Evolutionary conservation across 1,140 invertebrate genomes (phyloP).

Genomic region (Atta colombica): DNA sequence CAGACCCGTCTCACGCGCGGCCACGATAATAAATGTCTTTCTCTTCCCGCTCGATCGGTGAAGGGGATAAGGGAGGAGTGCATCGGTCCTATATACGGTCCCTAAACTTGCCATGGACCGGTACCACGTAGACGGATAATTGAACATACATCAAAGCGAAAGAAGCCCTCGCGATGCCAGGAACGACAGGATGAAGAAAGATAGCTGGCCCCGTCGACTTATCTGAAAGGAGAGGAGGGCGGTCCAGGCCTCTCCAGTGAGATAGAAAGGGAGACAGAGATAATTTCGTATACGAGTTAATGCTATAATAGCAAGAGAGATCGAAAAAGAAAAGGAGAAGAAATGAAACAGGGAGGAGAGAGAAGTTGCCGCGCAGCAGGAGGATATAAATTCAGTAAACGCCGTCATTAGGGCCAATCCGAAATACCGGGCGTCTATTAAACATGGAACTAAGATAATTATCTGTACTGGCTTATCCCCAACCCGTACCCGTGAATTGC

Average conservation of each 20-base stretch:
- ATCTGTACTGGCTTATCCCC: conserved; percentile 73
- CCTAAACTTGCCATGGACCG: conserved; percentile 46
- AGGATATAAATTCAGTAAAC: conserved; percentile 85
- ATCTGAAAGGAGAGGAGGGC: conserved; percentile 23
- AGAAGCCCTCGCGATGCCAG: conserved; percentile 57
- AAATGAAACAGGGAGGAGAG: conserved; percentile 40
- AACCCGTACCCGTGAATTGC: conserved; percentile 49
- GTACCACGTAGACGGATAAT: conserved; percentile 78
- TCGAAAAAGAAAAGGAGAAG: not conserved
- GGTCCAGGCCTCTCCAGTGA: not conserved
- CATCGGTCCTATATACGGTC: conserved; percentile 45
- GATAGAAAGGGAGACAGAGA: conserved; percentile 41
- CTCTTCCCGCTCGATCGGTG: conserved; percentile 59
- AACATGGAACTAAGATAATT: conserved; percentile 85
- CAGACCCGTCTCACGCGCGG: conserved; percentile 61
- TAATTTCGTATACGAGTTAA: conserved; percentile 52
- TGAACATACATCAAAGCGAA: conserved; percentile 80
- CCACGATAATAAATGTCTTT: conserved; percentile 81
- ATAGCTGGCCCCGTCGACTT: conserved; percentile 57
- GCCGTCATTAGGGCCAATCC: conserved; percentile 85
- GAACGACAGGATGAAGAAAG: conserved; percentile 64
- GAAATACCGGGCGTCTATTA: conserved; percentile 85
- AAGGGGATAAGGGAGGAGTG: not conserved
- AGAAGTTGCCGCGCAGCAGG: conserved; percentile 78
- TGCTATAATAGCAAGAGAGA: conserved; percentile 7